Evolutionary conservation across 2,113 vertebrate species (phyloP).

Genomic region (Pterocles gutturalis): DNA sequence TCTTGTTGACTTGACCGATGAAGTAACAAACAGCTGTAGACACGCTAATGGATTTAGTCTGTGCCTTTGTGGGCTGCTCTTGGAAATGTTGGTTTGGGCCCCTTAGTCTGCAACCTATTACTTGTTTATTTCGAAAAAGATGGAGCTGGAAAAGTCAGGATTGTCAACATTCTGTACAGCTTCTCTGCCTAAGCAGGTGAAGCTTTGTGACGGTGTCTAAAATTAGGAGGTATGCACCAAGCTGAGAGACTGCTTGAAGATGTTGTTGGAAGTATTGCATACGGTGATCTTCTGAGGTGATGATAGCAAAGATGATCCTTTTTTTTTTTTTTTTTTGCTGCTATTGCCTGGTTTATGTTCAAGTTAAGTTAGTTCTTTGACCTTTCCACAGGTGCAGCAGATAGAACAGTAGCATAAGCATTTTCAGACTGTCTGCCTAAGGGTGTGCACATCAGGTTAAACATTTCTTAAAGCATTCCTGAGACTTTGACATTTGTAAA

Average conservation of each 20-base stretch:
- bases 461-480: conserved; percentile 1
- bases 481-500: neutral
- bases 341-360: neutral
- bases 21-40: neutral
- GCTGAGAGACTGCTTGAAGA: neutral
- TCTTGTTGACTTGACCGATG: neutral
- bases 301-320: neutral
- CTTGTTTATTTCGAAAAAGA: neutral
- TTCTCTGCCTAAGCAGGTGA: neutral
- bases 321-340: neutral
- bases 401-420: neutral
- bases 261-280: neutral
- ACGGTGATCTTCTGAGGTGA: neutral
- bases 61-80: neutral
- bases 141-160: neutral
- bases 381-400: neutral
- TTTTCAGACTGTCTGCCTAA: neutral
- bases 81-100: neutral
- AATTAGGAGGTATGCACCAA: neutral
- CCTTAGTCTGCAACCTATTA: neutral
- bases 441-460: neutral
- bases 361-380: neutral
- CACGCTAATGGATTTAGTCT: neutral
- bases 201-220: neutral
- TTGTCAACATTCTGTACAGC: neutral